Evolutionary conservation across 2,797 vertebrate genomes (phyloP), one percentile per base, ranked within the genome.

Genomic region (Sebastes nivosus): DNA sequence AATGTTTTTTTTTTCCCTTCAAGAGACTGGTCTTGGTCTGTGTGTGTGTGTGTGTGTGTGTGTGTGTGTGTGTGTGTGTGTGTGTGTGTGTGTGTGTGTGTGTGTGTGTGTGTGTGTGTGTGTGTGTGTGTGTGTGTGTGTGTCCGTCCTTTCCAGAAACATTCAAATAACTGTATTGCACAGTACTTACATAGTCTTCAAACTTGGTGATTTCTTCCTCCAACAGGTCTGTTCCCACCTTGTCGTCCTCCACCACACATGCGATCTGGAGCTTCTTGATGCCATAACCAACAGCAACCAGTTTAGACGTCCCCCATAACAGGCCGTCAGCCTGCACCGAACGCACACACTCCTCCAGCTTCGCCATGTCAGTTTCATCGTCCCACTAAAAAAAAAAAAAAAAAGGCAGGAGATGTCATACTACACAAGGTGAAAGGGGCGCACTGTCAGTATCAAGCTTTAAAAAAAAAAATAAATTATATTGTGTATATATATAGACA

Each of bases 201-300:
- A 97, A 99, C 86, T 97, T 97, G 91, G 96, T 97, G 96, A 99
- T 97, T 93, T 99, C 98, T 87, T 99, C 98, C 81, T 99, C 98
- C 87, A 99, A 91, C 79, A 97, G 68, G 94, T 99, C 98, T 0
- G 97, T 98, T 38, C 98, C 98, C 0, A 99, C 97, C 88, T 99
- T 99, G 88, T 99, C 98, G 0, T 99, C 98, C 83, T 99, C 98
- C 36, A 99, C 98, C 71, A 99, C 98, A 0, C 98, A 99, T 22
- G 96, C 95, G 78, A 99, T 99, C 94, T 99, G 98, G 46, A 99
- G 97, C 87, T 99, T 99, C 76, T 94, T 97, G 90, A 99, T 99
- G 65, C 98, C 98, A 0, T 99, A 99, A 29, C 98, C 98, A 0
- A 99, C 98, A 0, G 98, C 97, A 58, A 99, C 95, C 89, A 99